phyloP scores from a whole-genome alignment of 1,140 invertebrate genomes.

The Chrysomallon squamiferum region DNA sequence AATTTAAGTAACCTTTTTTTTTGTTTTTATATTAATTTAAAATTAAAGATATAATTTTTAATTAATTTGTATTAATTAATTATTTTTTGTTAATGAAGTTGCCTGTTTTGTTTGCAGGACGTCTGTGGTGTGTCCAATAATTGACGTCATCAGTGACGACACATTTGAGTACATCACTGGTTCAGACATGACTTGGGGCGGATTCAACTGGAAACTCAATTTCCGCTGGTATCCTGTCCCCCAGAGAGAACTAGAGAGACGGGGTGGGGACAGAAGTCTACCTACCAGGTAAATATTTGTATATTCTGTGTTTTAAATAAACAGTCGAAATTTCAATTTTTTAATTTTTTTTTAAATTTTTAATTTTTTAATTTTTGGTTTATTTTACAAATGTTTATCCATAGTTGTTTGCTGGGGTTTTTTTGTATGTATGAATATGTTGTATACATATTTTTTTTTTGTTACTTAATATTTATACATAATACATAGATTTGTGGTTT shows the following conservation, averaged over 20 bases:
- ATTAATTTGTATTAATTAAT: too few relatives aligned
- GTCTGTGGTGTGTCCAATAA: slow-evolving; percentile 96
- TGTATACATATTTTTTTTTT: too few relatives aligned
- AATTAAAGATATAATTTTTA: too few relatives aligned
- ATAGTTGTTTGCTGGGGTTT: too few relatives aligned
- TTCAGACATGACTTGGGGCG: slow-evolving; percentile 78
- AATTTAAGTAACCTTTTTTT: too few relatives aligned
- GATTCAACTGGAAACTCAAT: slow-evolving; percentile 96
- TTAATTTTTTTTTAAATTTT: background rate
- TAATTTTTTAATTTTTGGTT: background rate
- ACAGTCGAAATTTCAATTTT: background rate
- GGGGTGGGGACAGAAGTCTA: slow-evolving; percentile 86
- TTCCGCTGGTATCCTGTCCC: slow-evolving; percentile 94
- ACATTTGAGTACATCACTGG: slow-evolving; percentile 92
- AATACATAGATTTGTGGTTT: too few relatives aligned
- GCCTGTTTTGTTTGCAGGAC: slow-evolving; percentile 72
- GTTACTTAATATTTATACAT: too few relatives aligned
- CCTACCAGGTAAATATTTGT: slow-evolving; percentile 74
- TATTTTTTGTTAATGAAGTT: too few relatives aligned
- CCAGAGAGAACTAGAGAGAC: slow-evolving; percentile 89
- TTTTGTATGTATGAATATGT: too few relatives aligned
- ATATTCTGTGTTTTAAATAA: background rate
- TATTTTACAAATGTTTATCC: background rate
- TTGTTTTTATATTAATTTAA: too few relatives aligned
- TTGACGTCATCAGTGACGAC: slow-evolving; percentile 97